Percentiles rank a stretch among this genome's conserved stretches.
Conservation (phyloP, 23 tunicate species). For the Halocynthia roretzi region DNA sequence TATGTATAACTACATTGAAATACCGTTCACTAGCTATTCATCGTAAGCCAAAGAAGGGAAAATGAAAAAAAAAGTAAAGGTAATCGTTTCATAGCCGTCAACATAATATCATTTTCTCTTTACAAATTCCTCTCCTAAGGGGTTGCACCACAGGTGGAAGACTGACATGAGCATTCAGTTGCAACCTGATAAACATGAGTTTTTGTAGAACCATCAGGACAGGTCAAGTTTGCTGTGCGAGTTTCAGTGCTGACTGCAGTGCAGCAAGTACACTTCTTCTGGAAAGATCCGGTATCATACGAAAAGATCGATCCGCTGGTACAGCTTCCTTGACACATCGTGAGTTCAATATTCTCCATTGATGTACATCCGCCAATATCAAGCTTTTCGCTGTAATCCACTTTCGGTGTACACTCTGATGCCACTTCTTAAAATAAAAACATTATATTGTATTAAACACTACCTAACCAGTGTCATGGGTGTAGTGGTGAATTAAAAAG, state of each 20-base stretch:
- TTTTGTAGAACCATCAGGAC: slow-evolving; percentile 86
- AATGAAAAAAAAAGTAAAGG: too few relatives aligned
- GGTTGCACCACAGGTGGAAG: slow-evolving; percentile 64
- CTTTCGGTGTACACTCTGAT: slow-evolving; percentile 55
- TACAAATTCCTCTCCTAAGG: slow-evolving; percentile 5
- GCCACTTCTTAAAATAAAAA: slow-evolving; percentile 2
- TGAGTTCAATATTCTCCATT: slow-evolving; percentile 69
- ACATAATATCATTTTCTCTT: not conserved
- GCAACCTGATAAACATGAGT: slow-evolving; percentile 79
- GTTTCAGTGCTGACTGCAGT: slow-evolving; percentile 68
- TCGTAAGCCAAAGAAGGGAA: too few relatives aligned
- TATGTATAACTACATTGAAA: too few relatives aligned
- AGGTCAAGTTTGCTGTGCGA: slow-evolving; percentile 47
- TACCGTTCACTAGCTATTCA: too few relatives aligned
- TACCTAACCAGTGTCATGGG: too few relatives aligned
- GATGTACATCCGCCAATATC: slow-evolving; percentile 81
- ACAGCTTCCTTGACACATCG: slow-evolving; percentile 97
- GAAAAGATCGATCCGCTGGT: slow-evolving; percentile 94
- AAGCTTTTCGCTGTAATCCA: slow-evolving; percentile 73
- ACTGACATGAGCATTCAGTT: slow-evolving; percentile 76
- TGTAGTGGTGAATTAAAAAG: too few relatives aligned
- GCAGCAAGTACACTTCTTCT: slow-evolving; percentile 95
- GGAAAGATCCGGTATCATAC: slow-evolving; percentile 67
- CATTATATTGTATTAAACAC: too few relatives aligned
- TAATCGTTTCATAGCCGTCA: not conserved